Conservation (phyloP, 2,888 invertebrate genomes). For the Protula sp. region DNA sequence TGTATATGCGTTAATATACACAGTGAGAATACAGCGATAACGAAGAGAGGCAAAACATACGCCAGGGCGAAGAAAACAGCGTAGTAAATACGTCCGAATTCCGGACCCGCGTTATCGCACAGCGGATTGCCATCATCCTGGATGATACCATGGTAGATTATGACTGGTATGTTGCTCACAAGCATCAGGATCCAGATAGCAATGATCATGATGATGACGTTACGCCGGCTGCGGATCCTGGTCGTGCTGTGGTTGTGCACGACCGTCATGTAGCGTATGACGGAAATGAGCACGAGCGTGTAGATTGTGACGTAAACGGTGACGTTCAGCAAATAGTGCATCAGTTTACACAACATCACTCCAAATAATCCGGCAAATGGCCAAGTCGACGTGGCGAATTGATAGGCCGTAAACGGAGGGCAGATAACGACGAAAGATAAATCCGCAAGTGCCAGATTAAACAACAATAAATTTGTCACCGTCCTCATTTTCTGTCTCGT, state of each 20-base stretch:
- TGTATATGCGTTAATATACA: constrained; percentile 22
- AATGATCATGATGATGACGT: constrained; percentile 13
- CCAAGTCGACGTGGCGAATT: constrained; percentile 3
- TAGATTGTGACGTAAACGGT: constrained; percentile 24
- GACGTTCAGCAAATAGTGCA: constrained; percentile 22
- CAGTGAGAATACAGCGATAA: constrained; percentile 23
- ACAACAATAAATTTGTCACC: constrained; percentile 19
- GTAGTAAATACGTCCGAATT: constrained; percentile 14
- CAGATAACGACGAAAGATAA: constrained; percentile 24
- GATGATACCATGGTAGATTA: constrained; percentile 7
- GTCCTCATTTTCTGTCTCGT: constrained; percentile 17
- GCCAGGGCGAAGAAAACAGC: constrained; percentile 25
- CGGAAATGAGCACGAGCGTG: constrained; percentile 24
- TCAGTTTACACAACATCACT: constrained; percentile 14
- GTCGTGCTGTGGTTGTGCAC: constrained; percentile 4
- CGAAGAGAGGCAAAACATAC: constrained; percentile 22
- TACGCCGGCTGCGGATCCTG: constrained; percentile 8
- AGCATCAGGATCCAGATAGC: constrained; percentile 16
- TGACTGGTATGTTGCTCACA: constrained; percentile 8
- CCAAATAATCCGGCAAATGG: constrained; percentile 13
- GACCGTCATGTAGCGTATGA: constrained; percentile 21
- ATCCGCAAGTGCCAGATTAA: constrained; percentile 25
- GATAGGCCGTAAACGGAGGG: constrained; percentile 23
- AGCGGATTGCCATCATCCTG: not conserved
- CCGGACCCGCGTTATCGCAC: constrained; percentile 15